Evolutionary conservation across 1,140 invertebrate species (phyloP).

Genomic region (Elymnias hypermnestra): DNA sequence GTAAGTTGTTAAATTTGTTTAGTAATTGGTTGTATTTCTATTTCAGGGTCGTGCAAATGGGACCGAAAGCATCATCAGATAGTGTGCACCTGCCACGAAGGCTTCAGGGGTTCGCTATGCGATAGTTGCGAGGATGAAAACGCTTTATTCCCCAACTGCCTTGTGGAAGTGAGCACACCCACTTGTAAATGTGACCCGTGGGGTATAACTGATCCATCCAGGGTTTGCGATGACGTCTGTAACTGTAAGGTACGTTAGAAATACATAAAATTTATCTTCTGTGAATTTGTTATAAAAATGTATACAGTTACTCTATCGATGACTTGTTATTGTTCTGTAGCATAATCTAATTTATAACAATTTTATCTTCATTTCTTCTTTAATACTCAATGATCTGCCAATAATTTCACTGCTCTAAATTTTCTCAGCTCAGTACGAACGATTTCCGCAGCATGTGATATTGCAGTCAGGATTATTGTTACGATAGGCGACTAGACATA

Average conservation of each 20-base stretch:
- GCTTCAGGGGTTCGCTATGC: constrained; percentile 89
- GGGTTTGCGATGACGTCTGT: constrained; percentile 88
- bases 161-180: constrained; percentile 42
- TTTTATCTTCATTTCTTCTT: no score
- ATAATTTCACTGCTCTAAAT: no score
- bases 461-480: no score
- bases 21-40: neutral
- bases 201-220: constrained; percentile 80
- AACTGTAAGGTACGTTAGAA: constrained; percentile 84
- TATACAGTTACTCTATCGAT: no score
- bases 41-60: constrained; percentile 63
- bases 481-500: no score
- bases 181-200: constrained; percentile 87
- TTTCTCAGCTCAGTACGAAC: no score
- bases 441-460: no score
- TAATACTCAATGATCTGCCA: no score
- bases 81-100: constrained; percentile 88
- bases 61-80: constrained; percentile 78
- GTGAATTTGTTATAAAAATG: no score
- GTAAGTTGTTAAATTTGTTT: neutral
- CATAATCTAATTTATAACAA: no score
- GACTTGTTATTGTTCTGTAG: no score
- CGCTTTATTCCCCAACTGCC: constrained; percentile 87
- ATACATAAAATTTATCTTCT: no score
- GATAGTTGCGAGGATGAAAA: constrained; percentile 90